phyloP scores from a whole-genome alignment of 92 coral and sea anemone species.

The Actinernus sp. region DNA sequence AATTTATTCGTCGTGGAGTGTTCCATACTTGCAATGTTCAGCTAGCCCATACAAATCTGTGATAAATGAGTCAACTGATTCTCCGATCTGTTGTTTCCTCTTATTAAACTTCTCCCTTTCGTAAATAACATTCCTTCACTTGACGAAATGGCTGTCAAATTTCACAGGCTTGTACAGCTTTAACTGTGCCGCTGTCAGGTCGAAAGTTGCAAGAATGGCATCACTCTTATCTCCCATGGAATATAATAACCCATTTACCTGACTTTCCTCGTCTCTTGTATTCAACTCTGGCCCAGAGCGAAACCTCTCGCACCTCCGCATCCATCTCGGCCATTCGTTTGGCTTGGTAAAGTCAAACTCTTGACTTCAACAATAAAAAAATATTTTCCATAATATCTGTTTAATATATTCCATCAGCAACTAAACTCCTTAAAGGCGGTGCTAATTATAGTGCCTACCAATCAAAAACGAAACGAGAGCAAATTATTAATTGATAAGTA shows the following conservation, averaged over 20 bases:
- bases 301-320: not conserved
- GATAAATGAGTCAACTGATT: slow-evolving; percentile 26
- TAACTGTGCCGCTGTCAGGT: not conserved
- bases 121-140: slow-evolving; percentile 49
- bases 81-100: slow-evolving; percentile 63
- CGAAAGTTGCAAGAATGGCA: slow-evolving; percentile 1
- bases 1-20: slow-evolving; percentile 26
- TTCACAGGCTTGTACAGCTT: slow-evolving; percentile 1
- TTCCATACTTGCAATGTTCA: slow-evolving; percentile 23
- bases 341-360: slow-evolving; percentile 4
- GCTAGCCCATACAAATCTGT: slow-evolving; percentile 47
- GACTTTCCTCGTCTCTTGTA: not conserved
- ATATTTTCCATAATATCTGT: too few relatives aligned
- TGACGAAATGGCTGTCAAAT: slow-evolving; percentile 7
- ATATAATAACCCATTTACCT: not conserved
- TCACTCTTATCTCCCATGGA: slow-evolving; percentile 1
- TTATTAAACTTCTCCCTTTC: slow-evolving; percentile 66
- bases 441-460: too few relatives aligned
- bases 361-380: too few relatives aligned
- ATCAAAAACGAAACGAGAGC: too few relatives aligned
- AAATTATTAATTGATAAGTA: too few relatives aligned
- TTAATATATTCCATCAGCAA: too few relatives aligned
- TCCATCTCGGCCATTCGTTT: not conserved
- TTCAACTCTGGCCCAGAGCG: not conserved
- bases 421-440: too few relatives aligned